Percentiles rank a stretch among this genome's conserved stretches.
Evolutionary conservation across 1,140 invertebrate species (phyloP).

Genomic region (Diabrotica undecimpunctata): DNA sequence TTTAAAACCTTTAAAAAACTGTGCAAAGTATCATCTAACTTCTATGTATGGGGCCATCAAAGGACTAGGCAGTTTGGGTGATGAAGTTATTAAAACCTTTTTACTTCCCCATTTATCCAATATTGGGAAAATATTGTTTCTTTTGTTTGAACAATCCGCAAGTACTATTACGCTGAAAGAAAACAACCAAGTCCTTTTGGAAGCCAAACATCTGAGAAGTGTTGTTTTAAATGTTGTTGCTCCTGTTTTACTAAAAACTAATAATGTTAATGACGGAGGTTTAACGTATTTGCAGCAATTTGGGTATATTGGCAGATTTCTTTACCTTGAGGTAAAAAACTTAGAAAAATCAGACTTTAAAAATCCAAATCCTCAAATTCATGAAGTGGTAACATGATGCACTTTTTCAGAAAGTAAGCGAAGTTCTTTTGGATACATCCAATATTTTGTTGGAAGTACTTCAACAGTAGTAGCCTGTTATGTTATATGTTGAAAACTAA

Average conservation of each 20-base stretch:
- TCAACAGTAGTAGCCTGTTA: too few relatives aligned
- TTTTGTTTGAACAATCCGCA: conserved; percentile 23
- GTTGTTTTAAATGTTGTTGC: conserved; percentile 27
- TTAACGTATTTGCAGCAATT: conserved; percentile 28
- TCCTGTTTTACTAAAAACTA: conserved; percentile 29
- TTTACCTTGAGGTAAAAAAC: conserved; percentile 33
- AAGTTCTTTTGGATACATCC: too few relatives aligned
- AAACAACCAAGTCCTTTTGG: conserved; percentile 28
- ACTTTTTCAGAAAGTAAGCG: too few relatives aligned
- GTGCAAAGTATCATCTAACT: conserved; percentile 24
- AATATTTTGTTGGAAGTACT: too few relatives aligned
- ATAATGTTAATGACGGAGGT: conserved; percentile 26
- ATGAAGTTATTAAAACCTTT: conserved; percentile 27
- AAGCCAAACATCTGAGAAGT: conserved; percentile 30
- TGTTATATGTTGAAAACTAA: too few relatives aligned
- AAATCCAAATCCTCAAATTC: conserved; percentile 17
- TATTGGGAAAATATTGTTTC: conserved; percentile 29
- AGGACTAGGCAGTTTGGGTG: conserved; percentile 33
- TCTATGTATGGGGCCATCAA: conserved; percentile 35
- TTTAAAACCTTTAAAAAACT: conserved; percentile 26
- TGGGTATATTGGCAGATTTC: conserved; percentile 33
- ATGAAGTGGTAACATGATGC: neutral
- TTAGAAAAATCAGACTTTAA: conserved; percentile 24
- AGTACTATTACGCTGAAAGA: conserved; percentile 18
- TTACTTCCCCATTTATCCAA: conserved; percentile 23